These are phyloP conservation scores for Portunus trituberculatus DNA, from an alignment of 1,140 invertebrate genomes.

Conservation along the genomic window DNA sequence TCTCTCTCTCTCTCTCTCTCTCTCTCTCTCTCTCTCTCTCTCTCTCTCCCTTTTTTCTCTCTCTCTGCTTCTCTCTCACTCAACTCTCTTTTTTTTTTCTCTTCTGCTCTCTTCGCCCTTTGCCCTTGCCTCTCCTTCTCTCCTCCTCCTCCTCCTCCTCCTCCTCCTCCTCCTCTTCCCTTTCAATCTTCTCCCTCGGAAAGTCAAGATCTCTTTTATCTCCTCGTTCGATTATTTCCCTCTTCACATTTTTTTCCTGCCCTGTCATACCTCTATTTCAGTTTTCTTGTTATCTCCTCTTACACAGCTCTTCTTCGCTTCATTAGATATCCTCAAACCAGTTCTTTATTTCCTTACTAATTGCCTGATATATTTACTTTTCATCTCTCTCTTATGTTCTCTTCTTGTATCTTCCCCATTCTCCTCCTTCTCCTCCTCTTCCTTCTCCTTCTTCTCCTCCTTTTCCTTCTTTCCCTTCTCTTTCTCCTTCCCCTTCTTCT, in stretches of 20 bases:
- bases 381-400: background rate
- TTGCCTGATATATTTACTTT: background rate
- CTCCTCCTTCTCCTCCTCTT: background rate
- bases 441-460: background rate
- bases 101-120: background rate
- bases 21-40: slow-evolving; percentile 32
- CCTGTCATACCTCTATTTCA: background rate
- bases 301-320: background rate
- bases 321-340: background rate
- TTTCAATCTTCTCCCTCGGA: background rate
- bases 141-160: background rate
- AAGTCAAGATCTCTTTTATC: background rate
- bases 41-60: background rate
- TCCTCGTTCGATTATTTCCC: background rate
- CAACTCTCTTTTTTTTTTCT: background rate
- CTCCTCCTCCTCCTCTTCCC: background rate
- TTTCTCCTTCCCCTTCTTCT: too few relatives aligned
- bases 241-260: background rate
- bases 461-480: background rate
- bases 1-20: slow-evolving; percentile 40
- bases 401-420: background rate
- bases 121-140: background rate
- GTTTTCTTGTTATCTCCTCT: background rate
- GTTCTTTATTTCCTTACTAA: background rate
- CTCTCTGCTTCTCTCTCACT: background rate